Evolutionary conservation across 2,113 vertebrate genomes (phyloP), one percentile per base, ranked within the genome.

Genomic region (Carettochelys insculpta): DNA sequence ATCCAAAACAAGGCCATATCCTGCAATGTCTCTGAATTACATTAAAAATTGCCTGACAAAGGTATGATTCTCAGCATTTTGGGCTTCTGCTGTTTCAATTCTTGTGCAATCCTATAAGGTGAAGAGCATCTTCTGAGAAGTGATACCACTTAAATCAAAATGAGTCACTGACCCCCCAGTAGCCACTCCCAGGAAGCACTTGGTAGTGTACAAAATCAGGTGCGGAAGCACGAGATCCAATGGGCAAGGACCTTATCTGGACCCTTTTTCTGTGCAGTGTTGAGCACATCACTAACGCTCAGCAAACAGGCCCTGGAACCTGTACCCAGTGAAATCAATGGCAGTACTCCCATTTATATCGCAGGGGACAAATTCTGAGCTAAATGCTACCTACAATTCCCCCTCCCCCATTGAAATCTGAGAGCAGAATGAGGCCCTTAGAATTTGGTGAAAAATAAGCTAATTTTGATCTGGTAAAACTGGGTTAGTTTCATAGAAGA

Each of bases 251-350:
- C 34, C 87, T 52, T 80, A n/a, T 48, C 51, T 71, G 56, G 31
- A 52, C 50, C 41, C 2, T 0, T 0, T 25, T 54, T n/a, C 86
- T 82, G 31, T 0, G 0, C 58, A n/a, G 4, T 0, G 0, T 3
- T 71, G 43, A 56, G 53, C 71, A 29, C 43, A 2, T 1, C 54
- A 54, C 11, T 81, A 25, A 27, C 7, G 34, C n/a, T 86, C 5
- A 0, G 48, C 52, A 82, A 47, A 54, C 1, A 6, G 51, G 75
- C 43, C 47, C 88, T n/a, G 3, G 51, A 80, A 29, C 1, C 38
- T 86, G 82, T 29, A 29, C 27, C 56, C 56, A 61, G 9, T 61
- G 31, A 61, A 31, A 11, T 61, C 11, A 61, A 31, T 53, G 86
- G 82, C 47, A 84, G n/a, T 53, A 4, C 10, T 84, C 54, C 4